Evolutionary conservation across 2,888 invertebrate species (phyloP).

Genomic region (Steinernema carpocapsae): DNA sequence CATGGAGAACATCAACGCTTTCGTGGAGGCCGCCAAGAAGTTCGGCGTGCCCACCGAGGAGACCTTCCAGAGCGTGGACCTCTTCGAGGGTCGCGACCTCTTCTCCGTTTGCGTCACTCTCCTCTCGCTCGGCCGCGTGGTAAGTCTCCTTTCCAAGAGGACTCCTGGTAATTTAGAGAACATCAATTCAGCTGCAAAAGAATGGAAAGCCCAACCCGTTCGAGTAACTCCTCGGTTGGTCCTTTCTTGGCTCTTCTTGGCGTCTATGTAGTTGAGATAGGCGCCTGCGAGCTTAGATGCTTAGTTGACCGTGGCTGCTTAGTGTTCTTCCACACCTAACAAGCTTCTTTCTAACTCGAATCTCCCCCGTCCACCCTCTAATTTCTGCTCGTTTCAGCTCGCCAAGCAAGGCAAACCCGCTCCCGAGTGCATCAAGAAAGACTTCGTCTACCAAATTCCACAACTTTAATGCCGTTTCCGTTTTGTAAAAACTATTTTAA

Average conservation of each 20-base stretch:
- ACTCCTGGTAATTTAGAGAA: background rate
- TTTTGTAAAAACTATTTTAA: slow-evolving; percentile 29
- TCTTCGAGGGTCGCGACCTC: slow-evolving; percentile 94
- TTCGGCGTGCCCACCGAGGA: slow-evolving; percentile 85
- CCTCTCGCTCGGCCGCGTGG: slow-evolving; percentile 63
- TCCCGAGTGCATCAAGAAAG: slow-evolving; percentile 43
- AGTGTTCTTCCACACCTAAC: background rate
- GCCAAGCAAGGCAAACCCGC: slow-evolving; percentile 49
- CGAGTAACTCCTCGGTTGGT: slow-evolving; percentile 37
- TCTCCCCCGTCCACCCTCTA: background rate
- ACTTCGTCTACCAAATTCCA: slow-evolving; percentile 47
- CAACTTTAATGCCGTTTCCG: slow-evolving; percentile 34
- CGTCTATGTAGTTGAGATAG: slow-evolving; percentile 11
- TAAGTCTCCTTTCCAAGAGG: slow-evolving; percentile 45
- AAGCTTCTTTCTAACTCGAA: background rate
- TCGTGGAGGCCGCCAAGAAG: slow-evolving; percentile 82
- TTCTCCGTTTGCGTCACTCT: slow-evolving; percentile 78
- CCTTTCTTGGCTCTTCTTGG: slow-evolving; percentile 10
- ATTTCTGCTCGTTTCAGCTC: slow-evolving; percentile 44
- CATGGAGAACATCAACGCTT: slow-evolving; percentile 97
- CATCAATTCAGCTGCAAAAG: slow-evolving; percentile 59
- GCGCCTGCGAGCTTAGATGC: background rate
- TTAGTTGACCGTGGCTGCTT: background rate
- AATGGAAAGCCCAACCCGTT: slow-evolving; percentile 64
- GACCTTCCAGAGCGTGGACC: slow-evolving; percentile 84